Conservation (phyloP, 2,113 vertebrate species). For the Tenrec ecaudatus region DNA sequence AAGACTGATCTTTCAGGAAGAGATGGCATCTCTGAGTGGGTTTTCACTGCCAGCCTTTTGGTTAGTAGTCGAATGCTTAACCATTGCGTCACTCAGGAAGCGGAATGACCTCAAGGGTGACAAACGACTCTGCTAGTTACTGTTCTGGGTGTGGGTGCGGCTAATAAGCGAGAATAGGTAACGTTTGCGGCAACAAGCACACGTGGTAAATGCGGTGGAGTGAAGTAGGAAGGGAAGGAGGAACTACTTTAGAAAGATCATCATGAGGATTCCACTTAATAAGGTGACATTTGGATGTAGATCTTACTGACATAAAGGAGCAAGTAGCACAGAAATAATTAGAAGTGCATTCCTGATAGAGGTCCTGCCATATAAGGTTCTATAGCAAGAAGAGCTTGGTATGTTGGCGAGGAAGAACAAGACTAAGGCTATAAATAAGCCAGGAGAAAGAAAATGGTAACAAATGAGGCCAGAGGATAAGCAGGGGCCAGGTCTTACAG, state of each 20-base stretch:
- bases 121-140: too few relatives aligned
- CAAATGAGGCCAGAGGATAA: neutral
- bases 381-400: neutral
- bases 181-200: neutral
- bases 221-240: neutral
- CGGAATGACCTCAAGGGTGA: neutral
- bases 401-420: neutral
- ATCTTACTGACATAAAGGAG: neutral
- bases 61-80: neutral
- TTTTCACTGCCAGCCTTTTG: neutral
- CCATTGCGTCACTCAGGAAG: neutral
- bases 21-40: neutral
- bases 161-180: constrained; percentile 20
- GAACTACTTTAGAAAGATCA: neutral
- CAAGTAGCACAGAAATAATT: neutral
- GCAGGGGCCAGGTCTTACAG: neutral
- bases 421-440: neutral
- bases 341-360: neutral
- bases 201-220: neutral
- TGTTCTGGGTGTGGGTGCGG: neutral
- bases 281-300: neutral
- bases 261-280: neutral
- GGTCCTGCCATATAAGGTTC: neutral
- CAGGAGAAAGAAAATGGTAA: neutral
- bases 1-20: neutral